Conservation (phyloP, 2,888 invertebrate genomes). For the Tiliacea aurago region DNA sequence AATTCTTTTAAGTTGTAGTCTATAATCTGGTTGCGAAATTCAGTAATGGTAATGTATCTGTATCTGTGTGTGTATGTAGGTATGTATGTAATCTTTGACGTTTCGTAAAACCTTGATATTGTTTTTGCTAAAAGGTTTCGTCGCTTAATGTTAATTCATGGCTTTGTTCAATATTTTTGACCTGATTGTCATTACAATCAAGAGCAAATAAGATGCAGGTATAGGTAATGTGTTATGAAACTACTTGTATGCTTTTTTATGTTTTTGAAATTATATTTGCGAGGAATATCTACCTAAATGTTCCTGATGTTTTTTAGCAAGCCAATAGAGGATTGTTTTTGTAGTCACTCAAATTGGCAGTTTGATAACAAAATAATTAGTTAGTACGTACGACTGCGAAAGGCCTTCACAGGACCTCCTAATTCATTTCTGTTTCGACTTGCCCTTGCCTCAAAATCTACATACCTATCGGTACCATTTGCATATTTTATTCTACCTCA, state of each 20-base stretch:
- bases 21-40: not conserved
- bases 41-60: not conserved
- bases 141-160: not conserved
- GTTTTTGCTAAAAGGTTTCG: not conserved
- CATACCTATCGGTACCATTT: not conserved
- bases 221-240: not conserved
- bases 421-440: not conserved
- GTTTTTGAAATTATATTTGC: not conserved
- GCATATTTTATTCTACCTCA: not conserved
- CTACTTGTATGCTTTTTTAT: not conserved
- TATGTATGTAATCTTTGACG: too few species aligned
- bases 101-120: too few species aligned
- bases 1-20: not conserved
- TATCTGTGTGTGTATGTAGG: too few species aligned
- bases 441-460: not conserved
- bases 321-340: not conserved
- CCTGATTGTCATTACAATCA: not conserved
- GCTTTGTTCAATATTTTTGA: not conserved
- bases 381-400: not conserved
- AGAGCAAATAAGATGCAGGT: not conserved
- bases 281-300: not conserved
- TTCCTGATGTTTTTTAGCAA: not conserved
- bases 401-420: too few species aligned
- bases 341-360: not conserved
- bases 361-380: not conserved